phyloP scores from a whole-genome alignment of 2,113 vertebrate species.

The Triplophysa siluroides region DNA sequence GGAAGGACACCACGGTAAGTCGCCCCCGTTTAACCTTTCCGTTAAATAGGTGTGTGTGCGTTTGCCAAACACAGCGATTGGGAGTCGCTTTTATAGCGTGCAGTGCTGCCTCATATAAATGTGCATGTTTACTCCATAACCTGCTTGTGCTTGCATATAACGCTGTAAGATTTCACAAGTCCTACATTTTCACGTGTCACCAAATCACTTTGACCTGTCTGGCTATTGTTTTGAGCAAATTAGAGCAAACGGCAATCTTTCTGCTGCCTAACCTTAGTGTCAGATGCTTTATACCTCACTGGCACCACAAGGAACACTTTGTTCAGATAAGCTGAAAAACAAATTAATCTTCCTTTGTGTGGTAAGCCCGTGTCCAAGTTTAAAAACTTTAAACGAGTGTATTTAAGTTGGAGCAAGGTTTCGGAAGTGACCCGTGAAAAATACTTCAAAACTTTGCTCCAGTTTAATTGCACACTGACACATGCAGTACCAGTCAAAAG shows the following conservation, averaged over 20 bases:
- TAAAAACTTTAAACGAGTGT: constrained; percentile 57
- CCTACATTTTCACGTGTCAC: neutral
- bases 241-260: constrained; percentile 27
- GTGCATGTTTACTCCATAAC: neutral
- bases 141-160: constrained; percentile 4
- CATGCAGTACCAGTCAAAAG: neutral
- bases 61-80: constrained; percentile 9
- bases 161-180: constrained; percentile 11
- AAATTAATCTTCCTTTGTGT: constrained; percentile 59
- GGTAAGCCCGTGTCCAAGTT: constrained; percentile 53
- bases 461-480: neutral
- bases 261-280: constrained; percentile 1
- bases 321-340: constrained; percentile 64
- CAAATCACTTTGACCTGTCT: constrained; percentile 5
- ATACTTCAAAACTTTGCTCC: neutral
- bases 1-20: constrained; percentile 92
- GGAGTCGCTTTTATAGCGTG: neutral
- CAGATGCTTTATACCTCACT: constrained; percentile 61
- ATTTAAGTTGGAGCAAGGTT: constrained; percentile 1
- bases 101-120: constrained; percentile 3
- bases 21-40: constrained; percentile 28
- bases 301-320: constrained; percentile 61
- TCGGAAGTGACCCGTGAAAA: neutral
- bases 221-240: constrained; percentile 50
- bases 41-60: constrained; percentile 27